Conservation (phyloP, 2,888 invertebrate species). For the Lymantria monacha region DNA sequence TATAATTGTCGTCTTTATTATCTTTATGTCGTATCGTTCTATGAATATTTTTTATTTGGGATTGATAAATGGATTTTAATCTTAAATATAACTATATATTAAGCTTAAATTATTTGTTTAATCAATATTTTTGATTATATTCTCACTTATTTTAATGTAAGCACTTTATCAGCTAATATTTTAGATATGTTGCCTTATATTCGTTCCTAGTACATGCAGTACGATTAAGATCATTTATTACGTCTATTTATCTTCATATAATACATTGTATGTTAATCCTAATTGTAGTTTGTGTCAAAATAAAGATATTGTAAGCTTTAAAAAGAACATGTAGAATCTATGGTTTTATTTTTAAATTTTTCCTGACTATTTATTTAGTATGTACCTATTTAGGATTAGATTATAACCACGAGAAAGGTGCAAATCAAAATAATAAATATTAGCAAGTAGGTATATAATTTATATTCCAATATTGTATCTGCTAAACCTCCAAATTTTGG, state of each 20-base stretch:
- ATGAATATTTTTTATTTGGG: too few species aligned
- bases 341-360: neutral
- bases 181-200: constrained; percentile 8
- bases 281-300: constrained; percentile 13
- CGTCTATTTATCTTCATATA: constrained; percentile 18
- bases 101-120: neutral
- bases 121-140: neutral
- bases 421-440: too few species aligned
- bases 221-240: constrained; percentile 18
- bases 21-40: too few species aligned
- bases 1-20: too few species aligned
- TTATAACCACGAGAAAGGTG: too few species aligned
- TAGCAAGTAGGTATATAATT: too few species aligned
- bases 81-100: too few species aligned
- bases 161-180: constrained; percentile 15
- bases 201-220: constrained; percentile 28
- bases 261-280: constrained; percentile 15
- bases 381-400: too few species aligned
- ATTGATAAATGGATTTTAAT: too few species aligned
- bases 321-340: neutral
- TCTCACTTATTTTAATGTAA: constrained; percentile 2
- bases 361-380: too few species aligned
- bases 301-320: constrained; percentile 7
- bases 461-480: too few species aligned
- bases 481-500: too few species aligned